phyloP scores from a whole-genome alignment of 2,797 vertebrate species.

The Hydrolagus colliei region DNA sequence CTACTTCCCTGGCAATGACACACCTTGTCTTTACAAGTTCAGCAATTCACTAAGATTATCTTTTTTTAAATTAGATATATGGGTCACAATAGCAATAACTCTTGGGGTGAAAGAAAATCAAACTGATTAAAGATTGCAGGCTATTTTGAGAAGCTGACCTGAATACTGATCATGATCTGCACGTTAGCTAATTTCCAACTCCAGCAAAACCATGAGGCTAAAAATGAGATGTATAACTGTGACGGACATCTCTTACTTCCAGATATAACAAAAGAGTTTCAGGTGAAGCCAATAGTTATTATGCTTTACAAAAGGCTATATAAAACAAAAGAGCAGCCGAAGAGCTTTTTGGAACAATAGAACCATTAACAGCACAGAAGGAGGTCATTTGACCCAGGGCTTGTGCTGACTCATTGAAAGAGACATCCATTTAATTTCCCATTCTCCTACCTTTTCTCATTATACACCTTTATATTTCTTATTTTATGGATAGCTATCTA shows the following conservation, averaged over 20 bases:
- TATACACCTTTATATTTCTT: too few relatives aligned
- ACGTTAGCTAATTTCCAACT: neutral
- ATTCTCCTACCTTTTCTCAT: too few relatives aligned
- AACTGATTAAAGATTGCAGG: neutral
- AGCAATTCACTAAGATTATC: neutral
- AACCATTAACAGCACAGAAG: neutral
- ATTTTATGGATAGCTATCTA: neutral
- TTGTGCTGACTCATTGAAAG: neutral
- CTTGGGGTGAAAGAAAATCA: neutral
- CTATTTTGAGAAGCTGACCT: neutral
- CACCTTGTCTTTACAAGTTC: neutral
- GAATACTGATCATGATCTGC: neutral
- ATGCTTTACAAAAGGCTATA: neutral
- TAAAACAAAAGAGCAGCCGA: neutral
- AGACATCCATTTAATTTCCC: neutral
- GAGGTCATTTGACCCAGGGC: neutral
- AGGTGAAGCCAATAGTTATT: neutral
- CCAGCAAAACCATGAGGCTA: neutral
- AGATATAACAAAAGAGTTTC: neutral
- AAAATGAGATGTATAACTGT: neutral
- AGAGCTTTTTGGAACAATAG: neutral
- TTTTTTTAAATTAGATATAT: neutral
- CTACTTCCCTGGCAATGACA: neutral
- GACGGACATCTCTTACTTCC: neutral
- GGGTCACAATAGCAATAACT: neutral